Conservation (phyloP, 2,113 vertebrate species). For the Formicarius rufipectus region DNA sequence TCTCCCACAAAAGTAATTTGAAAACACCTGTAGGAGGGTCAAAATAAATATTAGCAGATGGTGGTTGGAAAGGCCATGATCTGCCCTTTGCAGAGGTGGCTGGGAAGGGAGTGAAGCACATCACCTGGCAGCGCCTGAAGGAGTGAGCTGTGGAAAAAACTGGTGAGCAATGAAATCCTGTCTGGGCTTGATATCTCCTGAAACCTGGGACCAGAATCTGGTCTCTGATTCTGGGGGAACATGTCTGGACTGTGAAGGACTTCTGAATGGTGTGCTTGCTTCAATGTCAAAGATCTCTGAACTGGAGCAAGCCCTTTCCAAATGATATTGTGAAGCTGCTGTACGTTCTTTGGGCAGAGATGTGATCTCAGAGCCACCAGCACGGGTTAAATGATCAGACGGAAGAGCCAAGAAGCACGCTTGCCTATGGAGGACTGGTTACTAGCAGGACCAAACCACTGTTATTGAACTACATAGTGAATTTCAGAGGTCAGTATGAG, state of each 20-base stretch:
- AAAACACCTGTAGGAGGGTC: neutral
- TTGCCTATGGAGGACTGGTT: fast-evolving
- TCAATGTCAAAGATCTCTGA: neutral
- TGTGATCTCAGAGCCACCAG: neutral
- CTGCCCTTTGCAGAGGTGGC: neutral
- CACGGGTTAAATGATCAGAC: neutral
- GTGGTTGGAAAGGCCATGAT: neutral
- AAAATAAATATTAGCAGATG: neutral
- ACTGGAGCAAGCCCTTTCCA: neutral
- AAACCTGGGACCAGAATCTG: fast-evolving
- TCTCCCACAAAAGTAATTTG: neutral
- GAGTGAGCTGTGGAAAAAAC: neutral
- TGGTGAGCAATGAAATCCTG: neutral
- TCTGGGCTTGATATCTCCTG: neutral
- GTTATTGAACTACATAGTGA: fast-evolving
- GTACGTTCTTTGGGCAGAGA: neutral
- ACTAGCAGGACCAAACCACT: neutral
- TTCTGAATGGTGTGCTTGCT: neutral
- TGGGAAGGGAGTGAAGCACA: neutral
- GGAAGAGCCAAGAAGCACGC: neutral
- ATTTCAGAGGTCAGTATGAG: neutral
- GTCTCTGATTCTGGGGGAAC: neutral
- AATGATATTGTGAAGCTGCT: neutral
- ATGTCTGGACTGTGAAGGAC: neutral
- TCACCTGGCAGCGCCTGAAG: neutral